These are phyloP conservation scores for Antrozous pallidus DNA, from an alignment of 2,797 vertebrate species.

Conservation along the genomic window DNA sequence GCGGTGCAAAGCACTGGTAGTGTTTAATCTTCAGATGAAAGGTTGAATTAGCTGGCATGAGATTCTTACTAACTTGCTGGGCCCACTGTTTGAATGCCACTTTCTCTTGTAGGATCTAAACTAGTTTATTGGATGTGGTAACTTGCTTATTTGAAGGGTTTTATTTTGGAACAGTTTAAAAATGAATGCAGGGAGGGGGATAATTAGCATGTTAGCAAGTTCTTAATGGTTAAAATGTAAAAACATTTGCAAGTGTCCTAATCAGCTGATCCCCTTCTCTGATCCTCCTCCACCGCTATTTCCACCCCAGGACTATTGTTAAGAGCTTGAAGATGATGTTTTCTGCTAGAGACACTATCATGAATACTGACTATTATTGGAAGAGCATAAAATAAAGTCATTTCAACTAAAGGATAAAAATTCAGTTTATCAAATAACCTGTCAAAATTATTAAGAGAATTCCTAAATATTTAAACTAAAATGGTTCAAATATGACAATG, in stretches of 20 bases:
- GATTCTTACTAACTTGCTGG: background rate
- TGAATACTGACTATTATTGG: conserved; percentile 53
- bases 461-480: background rate
- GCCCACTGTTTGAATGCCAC: background rate
- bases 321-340: conserved; percentile 30
- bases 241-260: background rate
- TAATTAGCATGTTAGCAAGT: background rate
- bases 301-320: background rate
- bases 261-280: conserved; percentile 48
- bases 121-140: background rate
- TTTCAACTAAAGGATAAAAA: background rate
- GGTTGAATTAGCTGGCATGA: background rate
- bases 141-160: background rate
- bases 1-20: background rate
- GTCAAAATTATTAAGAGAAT: background rate
- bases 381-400: background rate
- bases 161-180: background rate
- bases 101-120: background rate
- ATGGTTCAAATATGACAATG: background rate
- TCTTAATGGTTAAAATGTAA: conserved; percentile 49
- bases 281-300: rapidly evolving
- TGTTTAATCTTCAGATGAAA: conserved; percentile 73
- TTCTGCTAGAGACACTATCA: conserved; percentile 6
- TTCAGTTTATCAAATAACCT: background rate
- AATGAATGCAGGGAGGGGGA: background rate